Base-by-base conservation (phyloP, 2,888 invertebrate genomes). In the Torymus auratus region DNA sequence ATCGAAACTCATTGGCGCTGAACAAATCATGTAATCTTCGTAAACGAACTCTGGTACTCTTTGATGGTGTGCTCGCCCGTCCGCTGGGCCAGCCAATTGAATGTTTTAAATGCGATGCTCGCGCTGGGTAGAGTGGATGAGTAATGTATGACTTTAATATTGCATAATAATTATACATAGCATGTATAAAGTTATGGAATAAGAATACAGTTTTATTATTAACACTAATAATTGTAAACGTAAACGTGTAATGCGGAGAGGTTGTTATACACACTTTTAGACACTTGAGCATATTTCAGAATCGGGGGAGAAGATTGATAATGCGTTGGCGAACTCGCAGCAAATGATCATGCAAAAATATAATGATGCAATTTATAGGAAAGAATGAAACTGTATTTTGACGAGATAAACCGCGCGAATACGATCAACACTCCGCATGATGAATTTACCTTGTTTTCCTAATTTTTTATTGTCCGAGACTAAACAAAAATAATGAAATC, bases 91-190 rank as follows among this genome's bases (percentile, higher is more conserved):
- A 52, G 60, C 15, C 62, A 69, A 78, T 72, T 72, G 68, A 80
- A 78, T 78, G 74, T 77, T 80, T 76, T 62, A 82, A 82, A 78
- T 86, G 86, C 86, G 86, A 87, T 84, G 85, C 86, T 87, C 87
- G 87, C 87, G 87, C 85, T 86, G 84, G 86, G 84, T 86, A 85
- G 88, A 88, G 86, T 89, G 88, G 86, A 89, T 88, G 89, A 88
- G 83, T 87, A 87, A 85, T 85, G 88, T 88, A 88, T 88, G 88
- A 88, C 87, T 89, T 88, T 86, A 88, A 87, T 87, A 89, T 89
- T 90, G 90, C 91, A 90, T 90, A 90, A 90, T 89, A 89, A 89
- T 90, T 90, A 91, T 91, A 90, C 90, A 91, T 90, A 91, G 89
- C 83, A 90, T 91, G 90, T 90, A 91, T 91, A 91, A 90, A 91